Base-by-base conservation (phyloP, 2,113 vertebrate species). In the Hemiscyllium ocellatum region DNA sequence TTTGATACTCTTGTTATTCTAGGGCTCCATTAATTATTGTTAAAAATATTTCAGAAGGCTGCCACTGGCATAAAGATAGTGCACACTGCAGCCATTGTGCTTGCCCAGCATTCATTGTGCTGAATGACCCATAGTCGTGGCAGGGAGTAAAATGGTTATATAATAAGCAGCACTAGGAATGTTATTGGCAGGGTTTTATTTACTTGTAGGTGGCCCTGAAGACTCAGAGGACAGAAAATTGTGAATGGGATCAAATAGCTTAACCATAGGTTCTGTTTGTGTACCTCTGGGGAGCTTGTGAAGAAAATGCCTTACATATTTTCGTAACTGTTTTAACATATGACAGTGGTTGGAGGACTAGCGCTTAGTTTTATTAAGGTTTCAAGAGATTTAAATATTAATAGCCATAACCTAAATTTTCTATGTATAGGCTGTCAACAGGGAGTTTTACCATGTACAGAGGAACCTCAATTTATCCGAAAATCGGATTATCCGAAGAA, bases 261-360 rank as follows among this genome's bases (percentile, higher is more conserved):
- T 66, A 66, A 68, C n/a, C 7, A 29, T 61, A 66, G 17, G 61
- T 93, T 93, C n/a, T 65, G 89, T 93, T 93, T 93, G 61, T 68
- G 61, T 19, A 68, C 66, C 61, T 68, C 89, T 66, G 33, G 89
- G 33, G 89, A 93, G 19, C 61, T 37, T 93, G 37, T 93, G 89
- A 33, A 93, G 66, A 33, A 66, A 93, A 66, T 66, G 56, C n/a
- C 6, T 93, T 42, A n/a, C 87, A 65, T 56, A 56, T 90, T 93
- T 87, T 93, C 33, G 22, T 93, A 93, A 93, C 89, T 66, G 29
- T 93, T 93, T 33, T 66, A 93, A 93, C 89, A 93, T 65, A 93
- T 8, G 19, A 13, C 61, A 93, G 19, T 93, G 89, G 89, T 37
- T 66, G 66, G 89, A 93, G 89, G 33, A 47, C 80, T 47, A 37